Base-by-base conservation (phyloP, 2,797 vertebrate genomes). In the Miichthys miiuy region DNA sequence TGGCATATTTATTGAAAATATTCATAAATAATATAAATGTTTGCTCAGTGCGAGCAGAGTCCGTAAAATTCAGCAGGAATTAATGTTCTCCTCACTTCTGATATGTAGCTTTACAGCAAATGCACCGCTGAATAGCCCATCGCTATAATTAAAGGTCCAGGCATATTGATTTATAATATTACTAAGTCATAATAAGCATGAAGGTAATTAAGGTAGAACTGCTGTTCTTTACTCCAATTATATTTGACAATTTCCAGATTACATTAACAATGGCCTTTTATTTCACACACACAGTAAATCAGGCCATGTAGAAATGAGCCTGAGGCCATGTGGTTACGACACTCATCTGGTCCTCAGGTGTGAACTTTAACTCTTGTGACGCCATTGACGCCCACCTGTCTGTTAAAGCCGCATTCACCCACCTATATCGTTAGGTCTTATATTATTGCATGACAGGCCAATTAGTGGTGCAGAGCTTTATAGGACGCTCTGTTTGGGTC, bases 381-480 rank as follows among this genome's bases (percentile, higher is more conserved):
- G 1, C 34, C 56, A 14, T 57, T 16, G 48, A 81, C 55, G 25
- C 77, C 82, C 82, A 82, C 80, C 51, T 77, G 74, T 48, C 75
- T 61, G 18, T 68, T 23, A 60, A 66, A 81, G 72, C 58, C 30
- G 21, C 44, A 27, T 46, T 48, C 50, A 12, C 54, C 80, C 72
- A 81, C 79, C 80, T 81, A 81, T 66, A 82, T 73, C 74, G 78
- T 68, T 75, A 76, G 42, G 42, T 48, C 42, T 60, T 55, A 74
- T 64, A 77, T 76, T 27, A 56, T 65, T 72, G 72, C 66, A 67
- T 6, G 4, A 84, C 61, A 79, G 72, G 58, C 82, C 81, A 88
- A 90, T 93, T 90, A 89, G 55, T 9, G 73, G 55, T 23, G 52
- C 42, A n/a, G 56, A 42, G 34, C 87, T 89, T 88, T 75, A 85